These are phyloP conservation scores for Panorpa germanica DNA, from an alignment of 2,888 invertebrate species.

Conservation along the genomic window DNA sequence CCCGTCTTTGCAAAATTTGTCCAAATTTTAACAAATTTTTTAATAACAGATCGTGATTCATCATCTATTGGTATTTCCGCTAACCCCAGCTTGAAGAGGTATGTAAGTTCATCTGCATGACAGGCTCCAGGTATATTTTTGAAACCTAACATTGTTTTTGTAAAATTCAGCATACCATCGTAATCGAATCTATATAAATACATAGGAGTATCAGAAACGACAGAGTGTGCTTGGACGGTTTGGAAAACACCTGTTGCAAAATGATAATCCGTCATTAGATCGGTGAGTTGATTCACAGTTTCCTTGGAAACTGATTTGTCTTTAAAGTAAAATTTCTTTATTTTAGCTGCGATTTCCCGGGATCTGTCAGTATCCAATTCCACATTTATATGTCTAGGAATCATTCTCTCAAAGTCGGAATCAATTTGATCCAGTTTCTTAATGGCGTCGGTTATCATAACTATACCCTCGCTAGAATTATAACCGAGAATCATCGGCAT, in stretches of 20 bases:
- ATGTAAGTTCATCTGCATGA: constrained; percentile 40
- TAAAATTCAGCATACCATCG: constrained; percentile 30
- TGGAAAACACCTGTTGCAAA: constrained; percentile 16
- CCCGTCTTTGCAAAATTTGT: constrained; percentile 40
- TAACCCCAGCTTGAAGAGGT: constrained; percentile 26
- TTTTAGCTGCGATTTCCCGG: constrained; percentile 14
- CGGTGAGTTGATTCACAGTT: constrained; percentile 23
- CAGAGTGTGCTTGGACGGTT: not conserved
- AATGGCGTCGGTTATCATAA: constrained; percentile 16
- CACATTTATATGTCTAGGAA: constrained; percentile 16
- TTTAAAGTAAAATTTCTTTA: constrained; percentile 26
- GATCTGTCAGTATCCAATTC: constrained; percentile 15
- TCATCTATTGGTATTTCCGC: constrained; percentile 13
- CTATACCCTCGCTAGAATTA: constrained; percentile 32
- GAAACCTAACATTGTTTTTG: constrained; percentile 26
- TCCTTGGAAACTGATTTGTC: constrained; percentile 21
- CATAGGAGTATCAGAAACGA: constrained; percentile 20
- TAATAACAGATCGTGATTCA: constrained; percentile 19
- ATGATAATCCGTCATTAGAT: constrained; percentile 28
- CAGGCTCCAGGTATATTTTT: constrained; percentile 28
- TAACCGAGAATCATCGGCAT: constrained; percentile 32
- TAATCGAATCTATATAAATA: constrained; percentile 39
- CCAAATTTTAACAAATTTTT: constrained; percentile 34
- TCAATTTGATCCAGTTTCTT: constrained; percentile 17
- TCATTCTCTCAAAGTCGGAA: constrained; percentile 18